These are phyloP conservation scores for Miniopterus natalensis DNA, from an alignment of 2,113 vertebrate species.

Conservation along the genomic window DNA sequence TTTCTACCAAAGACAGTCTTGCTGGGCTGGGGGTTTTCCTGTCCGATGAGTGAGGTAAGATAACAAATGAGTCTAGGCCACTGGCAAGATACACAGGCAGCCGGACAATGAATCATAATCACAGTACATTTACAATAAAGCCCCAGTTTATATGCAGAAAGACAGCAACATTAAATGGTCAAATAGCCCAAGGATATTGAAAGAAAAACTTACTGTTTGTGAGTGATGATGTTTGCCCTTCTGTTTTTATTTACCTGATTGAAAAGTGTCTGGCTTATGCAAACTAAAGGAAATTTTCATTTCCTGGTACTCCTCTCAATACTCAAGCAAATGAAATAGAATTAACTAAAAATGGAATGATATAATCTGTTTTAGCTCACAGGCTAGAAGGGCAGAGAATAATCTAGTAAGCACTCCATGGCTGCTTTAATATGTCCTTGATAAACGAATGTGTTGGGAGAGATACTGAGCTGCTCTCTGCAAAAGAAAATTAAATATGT, in stretches of 20 bases:
- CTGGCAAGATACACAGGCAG: constrained; percentile 26
- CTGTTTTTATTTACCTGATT: constrained; percentile 70
- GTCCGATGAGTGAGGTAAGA: neutral
- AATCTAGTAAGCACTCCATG: constrained; percentile 1
- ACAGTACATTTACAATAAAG: constrained; percentile 40
- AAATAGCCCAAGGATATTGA: constrained; percentile 55
- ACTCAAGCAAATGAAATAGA: constrained; percentile 70
- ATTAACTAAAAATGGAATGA: constrained; percentile 75
- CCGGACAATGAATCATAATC: neutral
- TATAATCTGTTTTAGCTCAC: constrained; percentile 64
- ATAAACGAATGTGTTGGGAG: neutral
- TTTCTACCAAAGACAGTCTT: neutral
- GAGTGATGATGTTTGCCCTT: constrained; percentile 62
- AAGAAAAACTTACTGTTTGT: constrained; percentile 46
- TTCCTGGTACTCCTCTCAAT: constrained; percentile 64
- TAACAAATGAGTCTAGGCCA: neutral
- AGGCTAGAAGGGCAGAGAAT: constrained; percentile 44
- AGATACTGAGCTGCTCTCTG: neutral
- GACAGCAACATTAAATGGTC: constrained; percentile 52
- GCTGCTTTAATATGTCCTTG: neutral
- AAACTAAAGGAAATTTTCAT: constrained; percentile 62
- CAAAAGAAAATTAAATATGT: constrained; percentile 41
- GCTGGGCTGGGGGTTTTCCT: neutral
- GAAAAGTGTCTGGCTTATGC: constrained; percentile 62
- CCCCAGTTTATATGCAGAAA: constrained; percentile 36